phyloP scores from a whole-genome alignment of 2,888 invertebrate species.

The Acrocyrtus sp. region DNA sequence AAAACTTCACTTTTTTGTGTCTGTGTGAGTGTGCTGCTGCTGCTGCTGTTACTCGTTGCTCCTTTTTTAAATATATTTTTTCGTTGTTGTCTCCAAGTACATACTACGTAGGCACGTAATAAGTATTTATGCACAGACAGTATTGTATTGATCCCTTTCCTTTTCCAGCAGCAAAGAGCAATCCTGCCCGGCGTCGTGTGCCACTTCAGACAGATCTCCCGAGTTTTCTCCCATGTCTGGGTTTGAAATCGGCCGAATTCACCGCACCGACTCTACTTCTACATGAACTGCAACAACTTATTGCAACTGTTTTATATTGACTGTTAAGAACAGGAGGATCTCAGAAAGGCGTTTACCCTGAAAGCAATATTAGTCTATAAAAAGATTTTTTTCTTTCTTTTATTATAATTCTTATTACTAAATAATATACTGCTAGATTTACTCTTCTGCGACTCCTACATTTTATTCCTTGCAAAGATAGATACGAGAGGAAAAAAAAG shows the following conservation, averaged over 20 bases:
- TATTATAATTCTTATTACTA: constrained; percentile 2
- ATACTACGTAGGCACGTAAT: constrained; percentile 33
- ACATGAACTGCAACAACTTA: constrained; percentile 28
- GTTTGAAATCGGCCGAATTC: constrained; percentile 52
- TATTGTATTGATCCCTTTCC: constrained; percentile 54
- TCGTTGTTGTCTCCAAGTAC: constrained; percentile 52
- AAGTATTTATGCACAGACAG: constrained; percentile 30
- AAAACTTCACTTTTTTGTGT: too few species aligned
- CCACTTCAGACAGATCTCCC: constrained; percentile 55
- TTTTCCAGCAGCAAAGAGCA: constrained; percentile 55
- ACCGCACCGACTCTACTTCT: too few species aligned
- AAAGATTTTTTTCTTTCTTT: constrained; percentile 2
- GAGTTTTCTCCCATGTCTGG: constrained; percentile 56
- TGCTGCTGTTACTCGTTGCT: constrained; percentile 39
- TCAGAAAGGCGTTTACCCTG: constrained; percentile 52
- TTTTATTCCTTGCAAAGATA: too few species aligned
- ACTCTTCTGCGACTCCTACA: too few species aligned
- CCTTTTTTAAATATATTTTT: constrained; percentile 47
- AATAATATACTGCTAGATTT: not conserved
- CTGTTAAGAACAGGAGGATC: constrained; percentile 54
- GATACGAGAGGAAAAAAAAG: too few species aligned
- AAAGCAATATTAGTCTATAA: constrained; percentile 47
- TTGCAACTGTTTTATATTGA: constrained; percentile 46
- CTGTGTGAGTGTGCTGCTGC: too few species aligned
- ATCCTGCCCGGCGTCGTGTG: constrained; percentile 55